phyloP scores from a whole-genome alignment of 2,888 invertebrate genomes.

The Leptothorax acervorum region DNA sequence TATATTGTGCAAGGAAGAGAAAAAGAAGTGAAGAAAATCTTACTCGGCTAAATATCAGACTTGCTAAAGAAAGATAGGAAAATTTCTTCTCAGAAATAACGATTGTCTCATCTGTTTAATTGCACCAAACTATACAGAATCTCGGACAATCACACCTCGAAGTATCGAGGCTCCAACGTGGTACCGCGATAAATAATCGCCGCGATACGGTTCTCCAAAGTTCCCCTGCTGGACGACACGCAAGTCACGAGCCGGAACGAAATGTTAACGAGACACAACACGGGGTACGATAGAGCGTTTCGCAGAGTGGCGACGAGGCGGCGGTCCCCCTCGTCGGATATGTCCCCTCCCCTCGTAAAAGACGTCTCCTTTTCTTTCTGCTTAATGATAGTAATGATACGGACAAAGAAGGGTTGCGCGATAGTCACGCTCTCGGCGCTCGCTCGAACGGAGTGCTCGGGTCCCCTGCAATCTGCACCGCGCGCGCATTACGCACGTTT shows the following conservation, averaged over 20 bases:
- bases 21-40: neutral
- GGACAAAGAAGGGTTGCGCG: constrained; percentile 50
- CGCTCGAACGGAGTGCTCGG: constrained; percentile 24
- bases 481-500: constrained; percentile 50
- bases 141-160: neutral
- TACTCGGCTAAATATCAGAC: neutral
- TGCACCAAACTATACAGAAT: neutral
- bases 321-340: constrained; percentile 16
- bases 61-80: neutral
- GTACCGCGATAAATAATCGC: constrained; percentile 3
- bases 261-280: constrained; percentile 38
- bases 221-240: constrained; percentile 32
- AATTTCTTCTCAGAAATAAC: neutral
- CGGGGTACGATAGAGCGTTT: constrained; percentile 27
- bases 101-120: neutral
- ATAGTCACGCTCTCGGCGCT: constrained; percentile 32
- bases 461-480: constrained; percentile 33
- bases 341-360: neutral
- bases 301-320: constrained; percentile 21
- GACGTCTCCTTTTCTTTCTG: constrained; percentile 33
- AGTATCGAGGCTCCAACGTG: neutral
- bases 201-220: constrained; percentile 1
- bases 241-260: constrained; percentile 39
- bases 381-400: constrained; percentile 44
- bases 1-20: neutral